phyloP scores from a whole-genome alignment of 2,888 invertebrate species.

The Antheraea assamensis region DNA sequence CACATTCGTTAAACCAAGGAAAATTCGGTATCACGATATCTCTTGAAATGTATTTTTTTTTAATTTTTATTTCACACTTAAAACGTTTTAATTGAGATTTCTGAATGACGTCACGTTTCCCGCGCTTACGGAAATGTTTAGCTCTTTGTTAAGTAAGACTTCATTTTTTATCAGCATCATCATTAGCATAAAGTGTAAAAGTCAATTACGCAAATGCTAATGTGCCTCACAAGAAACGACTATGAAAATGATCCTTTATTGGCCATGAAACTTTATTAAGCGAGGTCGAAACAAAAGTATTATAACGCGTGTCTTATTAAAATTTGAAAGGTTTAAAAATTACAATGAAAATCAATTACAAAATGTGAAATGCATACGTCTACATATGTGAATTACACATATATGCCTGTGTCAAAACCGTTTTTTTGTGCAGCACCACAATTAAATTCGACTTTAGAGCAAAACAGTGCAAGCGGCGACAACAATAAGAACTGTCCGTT shows the following conservation, averaged over 20 bases:
- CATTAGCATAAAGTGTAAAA: constrained; percentile 55
- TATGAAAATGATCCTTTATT: constrained; percentile 29
- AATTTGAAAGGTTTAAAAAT: not conserved
- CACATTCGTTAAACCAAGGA: constrained; percentile 53
- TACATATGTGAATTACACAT: too few relatives aligned
- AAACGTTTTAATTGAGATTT: constrained; percentile 35
- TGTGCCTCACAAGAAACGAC: constrained; percentile 33
- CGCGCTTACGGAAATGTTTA: constrained; percentile 65
- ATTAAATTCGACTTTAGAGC: constrained; percentile 71
- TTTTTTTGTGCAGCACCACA: constrained; percentile 50
- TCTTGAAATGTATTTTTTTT: constrained; percentile 40
- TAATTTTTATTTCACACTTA: constrained; percentile 37
- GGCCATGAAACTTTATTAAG: constrained; percentile 29
- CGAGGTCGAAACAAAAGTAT: constrained; percentile 1
- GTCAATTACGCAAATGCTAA: constrained; percentile 48
- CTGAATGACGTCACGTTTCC: constrained; percentile 58
- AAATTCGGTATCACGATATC: constrained; percentile 50
- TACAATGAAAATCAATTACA: not conserved
- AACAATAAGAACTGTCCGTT: constrained; percentile 62
- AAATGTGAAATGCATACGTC: not conserved
- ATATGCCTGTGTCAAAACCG: constrained; percentile 37
- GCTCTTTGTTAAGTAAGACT: constrained; percentile 48
- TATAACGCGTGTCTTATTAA: not conserved
- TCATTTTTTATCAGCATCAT: constrained; percentile 44
- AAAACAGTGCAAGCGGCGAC: constrained; percentile 57